phyloP scores from a whole-genome alignment of 1,140 invertebrate species.

The Coptotermes formosanus region DNA sequence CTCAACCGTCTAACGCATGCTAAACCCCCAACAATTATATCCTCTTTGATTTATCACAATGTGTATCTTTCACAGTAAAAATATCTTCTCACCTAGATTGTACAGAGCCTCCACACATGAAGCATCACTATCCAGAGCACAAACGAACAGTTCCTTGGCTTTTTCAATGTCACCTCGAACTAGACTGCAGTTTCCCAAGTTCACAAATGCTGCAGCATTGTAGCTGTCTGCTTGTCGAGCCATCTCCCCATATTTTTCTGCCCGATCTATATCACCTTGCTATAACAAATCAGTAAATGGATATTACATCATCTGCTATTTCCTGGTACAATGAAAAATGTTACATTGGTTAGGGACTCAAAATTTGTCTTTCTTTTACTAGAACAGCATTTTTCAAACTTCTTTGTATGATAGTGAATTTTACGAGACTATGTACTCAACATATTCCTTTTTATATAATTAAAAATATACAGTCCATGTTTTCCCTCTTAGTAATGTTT shows the following conservation, averaged over 20 bases:
- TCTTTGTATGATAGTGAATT: too few species aligned
- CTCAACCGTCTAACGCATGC: too few species aligned
- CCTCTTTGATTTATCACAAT: too few species aligned
- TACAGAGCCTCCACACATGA: slow-evolving; percentile 89
- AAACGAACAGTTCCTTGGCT: slow-evolving; percentile 73
- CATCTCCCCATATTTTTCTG: slow-evolving; percentile 75
- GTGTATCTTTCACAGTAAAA: background rate
- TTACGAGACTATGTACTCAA: too few species aligned
- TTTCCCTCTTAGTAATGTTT: too few species aligned
- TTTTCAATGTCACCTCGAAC: slow-evolving; percentile 69
- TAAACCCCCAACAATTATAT: too few species aligned
- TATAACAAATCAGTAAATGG: slow-evolving; percentile 44
- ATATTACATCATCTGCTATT: slow-evolving; percentile 21
- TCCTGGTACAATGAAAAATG: background rate
- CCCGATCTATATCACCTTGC: slow-evolving; percentile 82
- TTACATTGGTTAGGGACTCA: too few species aligned
- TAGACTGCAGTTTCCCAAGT: slow-evolving; percentile 82
- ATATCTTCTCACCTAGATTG: slow-evolving; percentile 69
- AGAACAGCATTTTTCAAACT: too few species aligned
- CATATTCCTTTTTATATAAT: too few species aligned
- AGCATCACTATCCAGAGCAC: slow-evolving; percentile 78
- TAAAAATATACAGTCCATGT: too few species aligned
- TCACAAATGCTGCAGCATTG: slow-evolving; percentile 82
- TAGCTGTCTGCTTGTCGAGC: slow-evolving; percentile 76
- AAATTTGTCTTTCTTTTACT: too few species aligned